phyloP scores from a whole-genome alignment of 2,797 vertebrate genomes.

The Anguilla marmorata region DNA sequence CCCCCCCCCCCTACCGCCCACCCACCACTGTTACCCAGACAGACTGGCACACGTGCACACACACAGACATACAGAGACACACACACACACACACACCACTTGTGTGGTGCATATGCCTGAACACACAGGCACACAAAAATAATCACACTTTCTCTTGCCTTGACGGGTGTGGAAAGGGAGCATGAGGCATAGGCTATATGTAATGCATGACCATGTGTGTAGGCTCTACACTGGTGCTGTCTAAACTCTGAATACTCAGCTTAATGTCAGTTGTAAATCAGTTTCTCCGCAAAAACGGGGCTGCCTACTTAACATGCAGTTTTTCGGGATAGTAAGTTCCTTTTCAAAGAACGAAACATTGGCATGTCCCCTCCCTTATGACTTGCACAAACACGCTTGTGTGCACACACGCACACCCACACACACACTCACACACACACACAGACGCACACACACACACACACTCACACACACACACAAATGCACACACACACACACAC shows the following conservation, averaged over 20 bases:
- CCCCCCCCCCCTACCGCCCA: background rate
- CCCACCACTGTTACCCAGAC: too few species aligned
- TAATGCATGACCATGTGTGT: background rate
- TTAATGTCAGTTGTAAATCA: background rate
- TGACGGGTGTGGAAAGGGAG: background rate
- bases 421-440: background rate
- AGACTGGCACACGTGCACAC: too few species aligned
- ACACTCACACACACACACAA: background rate
- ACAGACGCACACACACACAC: background rate
- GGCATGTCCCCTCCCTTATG: background rate
- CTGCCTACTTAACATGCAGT: background rate
- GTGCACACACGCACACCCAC: too few species aligned
- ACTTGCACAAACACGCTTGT: background rate
- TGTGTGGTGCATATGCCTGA: background rate
- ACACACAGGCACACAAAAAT: background rate
- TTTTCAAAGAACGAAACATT: constrained; percentile 8
- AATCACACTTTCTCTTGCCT: background rate
- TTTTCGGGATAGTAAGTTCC: constrained; percentile 7
- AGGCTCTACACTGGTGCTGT: background rate
- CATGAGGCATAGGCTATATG: background rate
- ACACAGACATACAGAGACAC: background rate
- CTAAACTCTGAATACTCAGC: background rate
- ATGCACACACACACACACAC: background rate
- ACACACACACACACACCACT: background rate
- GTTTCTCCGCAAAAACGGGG: background rate